Evolutionary conservation across 2,888 invertebrate species (phyloP).

Genomic region (Drosophila emarginata): DNA sequence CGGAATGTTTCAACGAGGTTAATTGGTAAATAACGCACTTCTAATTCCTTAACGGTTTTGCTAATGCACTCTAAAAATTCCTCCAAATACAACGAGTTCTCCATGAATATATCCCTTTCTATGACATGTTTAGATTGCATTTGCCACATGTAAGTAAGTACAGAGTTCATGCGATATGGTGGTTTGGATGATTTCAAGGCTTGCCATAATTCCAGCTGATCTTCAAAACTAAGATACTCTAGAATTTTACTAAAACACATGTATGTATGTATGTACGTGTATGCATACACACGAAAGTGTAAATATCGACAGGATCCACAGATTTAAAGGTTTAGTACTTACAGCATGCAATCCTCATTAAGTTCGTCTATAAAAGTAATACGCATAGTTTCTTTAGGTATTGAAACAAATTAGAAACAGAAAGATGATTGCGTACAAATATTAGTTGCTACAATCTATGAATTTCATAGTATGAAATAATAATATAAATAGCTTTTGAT

Average conservation of each 20-base stretch:
- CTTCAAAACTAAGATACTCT: constrained; percentile 27
- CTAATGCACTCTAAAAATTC: constrained; percentile 21
- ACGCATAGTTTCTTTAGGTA: background rate
- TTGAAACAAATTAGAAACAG: background rate
- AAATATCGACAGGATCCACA: background rate
- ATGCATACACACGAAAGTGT: no score
- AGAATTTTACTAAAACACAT: constrained; percentile 24
- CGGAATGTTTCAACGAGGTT: constrained; percentile 18
- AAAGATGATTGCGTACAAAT: background rate
- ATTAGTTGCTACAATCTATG: background rate
- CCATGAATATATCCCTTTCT: background rate
- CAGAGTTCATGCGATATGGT: constrained; percentile 8
- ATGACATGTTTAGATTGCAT: constrained; percentile 5
- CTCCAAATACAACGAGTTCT: background rate
- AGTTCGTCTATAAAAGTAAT: background rate
- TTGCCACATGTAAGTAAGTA: constrained; percentile 25
- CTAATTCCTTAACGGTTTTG: constrained; percentile 6
- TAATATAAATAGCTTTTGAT: background rate
- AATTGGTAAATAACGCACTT: constrained; percentile 15
- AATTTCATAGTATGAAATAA: no score
- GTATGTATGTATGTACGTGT: background rate
- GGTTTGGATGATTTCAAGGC: constrained; percentile 7
- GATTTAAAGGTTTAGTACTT: background rate
- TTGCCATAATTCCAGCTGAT: constrained; percentile 34
- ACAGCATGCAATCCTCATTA: constrained; percentile 37